Evolutionary conservation across 37 sponge, comb jelly and placozoan genomes (phyloP).

Genomic region (Ephydatia muelleri): DNA sequence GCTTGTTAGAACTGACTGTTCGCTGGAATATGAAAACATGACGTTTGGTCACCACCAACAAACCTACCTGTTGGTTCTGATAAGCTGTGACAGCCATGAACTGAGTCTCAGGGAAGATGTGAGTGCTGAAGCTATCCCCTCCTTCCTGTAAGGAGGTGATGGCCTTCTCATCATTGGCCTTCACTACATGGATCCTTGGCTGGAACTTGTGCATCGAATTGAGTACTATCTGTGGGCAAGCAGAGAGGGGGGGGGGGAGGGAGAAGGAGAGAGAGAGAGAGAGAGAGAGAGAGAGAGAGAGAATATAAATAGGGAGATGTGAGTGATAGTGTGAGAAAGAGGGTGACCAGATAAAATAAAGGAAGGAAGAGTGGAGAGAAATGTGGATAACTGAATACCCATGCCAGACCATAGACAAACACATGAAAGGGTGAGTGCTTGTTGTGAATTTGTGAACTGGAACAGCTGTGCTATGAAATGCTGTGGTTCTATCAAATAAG

Average conservation of each 20-base stretch:
- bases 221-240: conserved; percentile 74
- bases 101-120: conserved; percentile 90
- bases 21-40: too few relatives aligned
- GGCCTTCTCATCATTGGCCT: conserved; percentile 72
- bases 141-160: conserved; percentile 43
- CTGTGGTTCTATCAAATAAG: too few relatives aligned
- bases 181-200: conserved; percentile 90
- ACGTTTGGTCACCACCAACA: not conserved
- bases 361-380: not conserved
- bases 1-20: too few relatives aligned
- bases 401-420: not conserved
- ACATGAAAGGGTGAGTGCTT: not conserved
- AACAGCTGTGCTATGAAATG: too few relatives aligned
- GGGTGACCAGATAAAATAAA: not conserved
- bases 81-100: conserved; percentile 98
- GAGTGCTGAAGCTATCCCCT: conserved; percentile 84
- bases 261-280: not conserved
- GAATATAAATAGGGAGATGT: not conserved
- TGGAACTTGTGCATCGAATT: conserved; percentile 99
- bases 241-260: not conserved
- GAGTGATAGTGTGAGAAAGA: conserved; percentile 35
- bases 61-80: conserved; percentile 94
- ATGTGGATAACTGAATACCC: not conserved
- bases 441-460: too few relatives aligned
- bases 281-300: conserved; percentile 40